Conservation (phyloP, 2,888 invertebrate species). For the Caenorhabditis doughertyi region DNA sequence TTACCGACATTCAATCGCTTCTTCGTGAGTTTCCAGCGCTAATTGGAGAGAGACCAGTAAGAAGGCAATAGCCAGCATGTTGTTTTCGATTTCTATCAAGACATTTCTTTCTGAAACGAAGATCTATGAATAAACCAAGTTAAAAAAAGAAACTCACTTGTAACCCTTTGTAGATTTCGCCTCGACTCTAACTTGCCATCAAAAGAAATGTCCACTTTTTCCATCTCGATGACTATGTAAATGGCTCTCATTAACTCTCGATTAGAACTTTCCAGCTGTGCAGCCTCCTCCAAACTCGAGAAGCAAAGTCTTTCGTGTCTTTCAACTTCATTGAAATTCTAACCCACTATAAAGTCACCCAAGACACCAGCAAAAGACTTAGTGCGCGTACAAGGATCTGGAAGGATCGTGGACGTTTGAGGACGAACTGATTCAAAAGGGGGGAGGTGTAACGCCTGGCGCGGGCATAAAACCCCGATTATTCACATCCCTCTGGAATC, state of each 20-base stretch:
- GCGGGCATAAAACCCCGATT: no score
- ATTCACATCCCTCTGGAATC: no score
- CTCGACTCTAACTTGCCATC: conserved; percentile 93
- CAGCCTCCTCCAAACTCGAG: conserved; percentile 60
- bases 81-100: conserved; percentile 94
- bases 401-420: no score
- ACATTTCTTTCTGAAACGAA: conserved; percentile 84
- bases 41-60: conserved; percentile 92
- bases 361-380: no score
- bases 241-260: conserved; percentile 92
- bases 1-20: conserved; percentile 92
- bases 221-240: conserved; percentile 96
- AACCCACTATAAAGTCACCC: no score
- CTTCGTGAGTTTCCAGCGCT: conserved; percentile 91
- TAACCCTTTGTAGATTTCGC: conserved; percentile 81
- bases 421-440: no score
- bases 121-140: neutral
- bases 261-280: conserved; percentile 84
- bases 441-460: no score
- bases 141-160: conserved; percentile 57
- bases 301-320: conserved; percentile 60
- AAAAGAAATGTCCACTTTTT: conserved; percentile 87
- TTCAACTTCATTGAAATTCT: conserved; percentile 56
- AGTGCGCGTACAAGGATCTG: no score
- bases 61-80: conserved; percentile 93